These are phyloP conservation scores for Porites rus DNA, from an alignment of 92 coral and sea anemone species.

Conservation along the genomic window DNA sequence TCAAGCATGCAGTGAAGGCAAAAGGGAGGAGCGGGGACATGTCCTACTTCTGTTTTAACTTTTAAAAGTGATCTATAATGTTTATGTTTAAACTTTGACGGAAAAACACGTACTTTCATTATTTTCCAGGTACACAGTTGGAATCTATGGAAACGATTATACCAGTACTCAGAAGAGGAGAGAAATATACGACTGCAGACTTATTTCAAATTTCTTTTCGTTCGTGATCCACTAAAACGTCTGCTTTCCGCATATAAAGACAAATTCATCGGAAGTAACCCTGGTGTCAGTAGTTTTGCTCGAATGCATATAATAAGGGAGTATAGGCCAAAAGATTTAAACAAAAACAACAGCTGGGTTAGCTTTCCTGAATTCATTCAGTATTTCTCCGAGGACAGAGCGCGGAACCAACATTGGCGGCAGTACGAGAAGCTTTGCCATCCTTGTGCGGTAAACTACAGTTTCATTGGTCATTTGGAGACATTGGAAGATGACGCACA, in stretches of 20 bases:
- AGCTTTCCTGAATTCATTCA: not conserved
- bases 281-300: not conserved
- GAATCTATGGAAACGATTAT: not conserved
- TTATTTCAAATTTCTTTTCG: not conserved
- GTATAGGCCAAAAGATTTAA: not conserved
- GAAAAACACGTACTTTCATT: too few species aligned
- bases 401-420: not conserved
- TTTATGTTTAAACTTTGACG: too few species aligned
- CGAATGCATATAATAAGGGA: not conserved
- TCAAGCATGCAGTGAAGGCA: too few species aligned
- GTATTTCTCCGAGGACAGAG: not conserved
- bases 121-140: not conserved
- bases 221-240: constrained; percentile 1
- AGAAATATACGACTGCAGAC: not conserved
- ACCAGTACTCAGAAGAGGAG: not conserved
- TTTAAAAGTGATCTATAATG: too few species aligned
- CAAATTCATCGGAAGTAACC: not conserved
- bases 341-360: not conserved
- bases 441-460: not conserved
- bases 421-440: constrained; percentile 1
- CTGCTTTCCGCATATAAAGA: constrained; percentile 1
- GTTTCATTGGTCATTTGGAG: constrained; percentile 7
- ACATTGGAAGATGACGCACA: not conserved
- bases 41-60: too few species aligned
- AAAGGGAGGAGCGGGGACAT: too few species aligned